Percentiles rank a stretch among this genome's conserved stretches.
Conservation (phyloP, 2,113 vertebrate genomes). For the Indicator maculatus region DNA sequence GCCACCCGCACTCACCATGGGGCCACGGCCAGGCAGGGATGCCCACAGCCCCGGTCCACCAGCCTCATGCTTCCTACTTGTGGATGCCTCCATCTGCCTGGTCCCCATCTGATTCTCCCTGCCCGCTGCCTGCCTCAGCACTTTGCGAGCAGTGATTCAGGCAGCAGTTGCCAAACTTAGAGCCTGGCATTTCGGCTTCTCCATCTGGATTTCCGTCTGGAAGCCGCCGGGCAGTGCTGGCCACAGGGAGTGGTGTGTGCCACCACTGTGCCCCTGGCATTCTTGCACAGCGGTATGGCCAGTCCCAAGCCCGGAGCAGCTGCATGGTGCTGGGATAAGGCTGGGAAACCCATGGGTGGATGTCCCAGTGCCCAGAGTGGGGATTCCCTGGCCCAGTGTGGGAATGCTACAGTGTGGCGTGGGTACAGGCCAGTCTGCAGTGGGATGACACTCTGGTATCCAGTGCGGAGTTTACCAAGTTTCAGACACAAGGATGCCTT, state of each 20-base stretch:
- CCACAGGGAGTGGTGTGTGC: fast-evolving
- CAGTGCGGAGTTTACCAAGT: background rate
- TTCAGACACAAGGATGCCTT: background rate
- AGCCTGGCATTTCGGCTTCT: background rate
- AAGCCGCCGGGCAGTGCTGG: background rate
- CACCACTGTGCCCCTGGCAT: background rate
- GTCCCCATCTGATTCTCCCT: background rate
- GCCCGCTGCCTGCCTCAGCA: background rate
- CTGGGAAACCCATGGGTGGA: background rate
- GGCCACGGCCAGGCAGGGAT: background rate
- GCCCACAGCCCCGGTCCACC: fast-evolving
- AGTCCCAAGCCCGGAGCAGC: fast-evolving
- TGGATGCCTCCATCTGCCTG: background rate
- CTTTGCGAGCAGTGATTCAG: background rate
- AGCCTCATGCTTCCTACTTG: fast-evolving
- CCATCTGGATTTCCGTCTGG: background rate
- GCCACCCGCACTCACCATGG: background rate
- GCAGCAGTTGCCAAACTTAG: background rate
- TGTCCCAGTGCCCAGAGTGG: fast-evolving
- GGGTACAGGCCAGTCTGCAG: background rate
- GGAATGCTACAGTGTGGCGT: no score
- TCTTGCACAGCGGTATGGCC: fast-evolving
- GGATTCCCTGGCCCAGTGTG: background rate
- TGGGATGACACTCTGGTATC: background rate
- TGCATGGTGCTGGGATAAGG: fast-evolving